A percentile compares a stretch with the other conserved stretches of the same genome.
Evolutionary conservation across 2,113 vertebrate species (phyloP).

Genomic region (Cinclus mexicanus): DNA sequence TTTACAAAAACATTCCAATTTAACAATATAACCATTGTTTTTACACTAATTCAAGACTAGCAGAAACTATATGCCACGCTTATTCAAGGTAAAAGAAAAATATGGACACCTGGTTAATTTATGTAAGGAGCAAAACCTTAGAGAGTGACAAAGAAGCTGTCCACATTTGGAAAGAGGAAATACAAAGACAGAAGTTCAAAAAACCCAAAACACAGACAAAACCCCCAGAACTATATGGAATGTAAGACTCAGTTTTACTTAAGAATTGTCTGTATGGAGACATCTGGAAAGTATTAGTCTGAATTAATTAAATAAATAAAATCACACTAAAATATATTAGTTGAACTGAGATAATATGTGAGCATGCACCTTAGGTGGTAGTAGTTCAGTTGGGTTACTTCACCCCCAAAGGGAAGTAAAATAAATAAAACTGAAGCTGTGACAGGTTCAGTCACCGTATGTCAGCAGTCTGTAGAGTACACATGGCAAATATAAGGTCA

Average conservation of each 20-base stretch:
- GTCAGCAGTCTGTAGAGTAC: background rate
- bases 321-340: background rate
- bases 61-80: background rate
- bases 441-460: conserved; percentile 10
- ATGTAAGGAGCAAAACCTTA: background rate
- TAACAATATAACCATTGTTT: conserved; percentile 34
- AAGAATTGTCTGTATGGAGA: background rate
- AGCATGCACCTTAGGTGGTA: background rate
- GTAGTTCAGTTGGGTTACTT: background rate
- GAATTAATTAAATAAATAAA: conserved; percentile 3
- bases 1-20: background rate
- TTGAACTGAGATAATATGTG: conserved; percentile 21
- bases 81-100: conserved; percentile 9
- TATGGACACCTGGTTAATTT: background rate
- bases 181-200: background rate
- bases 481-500: conserved; percentile 11
- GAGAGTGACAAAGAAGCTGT: background rate
- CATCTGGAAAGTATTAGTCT: background rate
- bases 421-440: conserved; percentile 22
- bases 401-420: background rate
- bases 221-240: background rate
- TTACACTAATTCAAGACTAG: background rate
- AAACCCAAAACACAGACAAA: fast-evolving
- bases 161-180: background rate
- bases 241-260: background rate